These are phyloP conservation scores for Cryptomyrus ogoouensis DNA, from an alignment of 2,113 vertebrate genomes.

Conservation along the genomic window DNA sequence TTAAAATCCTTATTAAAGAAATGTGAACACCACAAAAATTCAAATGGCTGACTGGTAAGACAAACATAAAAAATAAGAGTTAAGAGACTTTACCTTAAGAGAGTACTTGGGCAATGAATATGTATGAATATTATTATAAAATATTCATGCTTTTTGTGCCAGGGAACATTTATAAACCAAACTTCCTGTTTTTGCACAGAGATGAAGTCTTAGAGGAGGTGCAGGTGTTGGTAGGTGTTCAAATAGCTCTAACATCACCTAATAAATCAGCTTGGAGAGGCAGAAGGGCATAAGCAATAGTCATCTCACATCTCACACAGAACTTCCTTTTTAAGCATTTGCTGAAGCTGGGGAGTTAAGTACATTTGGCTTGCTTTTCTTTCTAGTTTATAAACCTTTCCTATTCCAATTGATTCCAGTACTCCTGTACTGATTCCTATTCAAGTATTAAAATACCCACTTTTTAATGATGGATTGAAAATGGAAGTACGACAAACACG, in stretches of 20 bases:
- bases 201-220: not conserved
- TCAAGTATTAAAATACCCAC: not conserved
- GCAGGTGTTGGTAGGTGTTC: constrained; percentile 7
- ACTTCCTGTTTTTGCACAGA: constrained; percentile 15
- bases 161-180: not conserved
- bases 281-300: not conserved
- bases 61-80: not conserved
- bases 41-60: not conserved
- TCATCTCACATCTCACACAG: not conserved
- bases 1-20: not conserved
- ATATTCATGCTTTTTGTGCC: not conserved
- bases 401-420: not conserved
- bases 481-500: not conserved
- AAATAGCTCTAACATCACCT: constrained; percentile 8
- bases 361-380: not conserved
- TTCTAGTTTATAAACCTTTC: not conserved
- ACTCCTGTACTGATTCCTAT: not conserved
- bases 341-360: not conserved
- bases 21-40: not conserved
- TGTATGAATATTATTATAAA: constrained; percentile 1
- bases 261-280: constrained; percentile 9
- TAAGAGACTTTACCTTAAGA: not conserved
- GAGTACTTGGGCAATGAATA: not conserved
- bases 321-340: not conserved
- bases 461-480: not conserved